A percentile compares a stretch with the other conserved stretches of the same genome.
phyloP scores from a whole-genome alignment of 2,113 vertebrate species.

The Macaca fascicularis region T2T-MFA8v1.1 NC_088393.1:39401501-39402000 shows the following conservation, averaged over 20 bases:
- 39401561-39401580: not conserved
- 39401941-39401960: slow-evolving; percentile 3
- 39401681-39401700: not conserved
- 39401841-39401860: not conserved
- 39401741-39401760: too few relatives aligned
- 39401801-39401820: too few relatives aligned
- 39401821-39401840: not conserved
- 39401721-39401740: not conserved
- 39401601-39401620: too few relatives aligned
- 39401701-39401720: too few relatives aligned
- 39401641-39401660: not conserved
- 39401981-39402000: not conserved
- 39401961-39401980: not conserved
- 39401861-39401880: not conserved
- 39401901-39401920: not conserved
- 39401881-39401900: not conserved
- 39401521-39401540: too few relatives aligned
- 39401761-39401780: too few relatives aligned
- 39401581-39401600: not conserved
- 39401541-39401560: not conserved
- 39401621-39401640: not conserved
- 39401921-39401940: not conserved
- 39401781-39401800: not conserved
- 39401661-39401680: not conserved
- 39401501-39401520: not conserved